Base-by-base conservation (phyloP, 1,140 invertebrate species). In the Elymnias hypermnestra region DNA sequence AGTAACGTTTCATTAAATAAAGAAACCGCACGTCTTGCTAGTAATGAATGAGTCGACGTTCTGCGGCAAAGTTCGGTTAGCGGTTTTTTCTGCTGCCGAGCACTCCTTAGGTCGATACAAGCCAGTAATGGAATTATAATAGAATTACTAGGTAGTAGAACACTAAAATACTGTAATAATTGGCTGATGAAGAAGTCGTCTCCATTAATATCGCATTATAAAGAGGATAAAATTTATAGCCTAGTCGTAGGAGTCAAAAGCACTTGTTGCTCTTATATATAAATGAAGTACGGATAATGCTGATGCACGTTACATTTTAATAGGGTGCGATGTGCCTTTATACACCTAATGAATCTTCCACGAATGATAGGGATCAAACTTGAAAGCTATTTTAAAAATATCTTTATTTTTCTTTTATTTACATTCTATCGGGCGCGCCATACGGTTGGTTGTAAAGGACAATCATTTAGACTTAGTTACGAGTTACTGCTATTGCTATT, bases 21-120 rank as follows among this genome's bases (percentile, higher is more conserved):
- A 53, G 37, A 66, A 76, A 75, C 71, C 71, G 66, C 69, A 69
- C 59, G 50, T 56, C 47, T 67, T 60, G 43, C 36, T 33, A 47
- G 61, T 72, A 78, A 70, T 78, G 72, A 74, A 78, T 74, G 69
- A 76, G 59, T 70, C 55, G 61, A 65, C 58, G 62, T 53, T 67
- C 58, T 57, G 58, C 60, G 57, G 60, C 64, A 50, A 71, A 70
- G 63, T 82, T 82, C 63, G 65, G 63, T 67, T 74, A 78, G 68
- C 72, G 70, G 76, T 74, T 76, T 77, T 81, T 81, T 78, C 63
- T 74, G 68, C 71, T 64, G 53, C 73, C 68, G 4, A 37, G 22
- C 13, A n/a, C n/a, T n/a, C n/a, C n/a, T n/a, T n/a, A n/a, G n/a
- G n/a, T n/a, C n/a, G n/a, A n/a, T n/a, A n/a, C n/a, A n/a, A n/a